Evolutionary conservation across 2,797 vertebrate genomes (phyloP).

Genomic region (Emys orbicularis): DNA sequence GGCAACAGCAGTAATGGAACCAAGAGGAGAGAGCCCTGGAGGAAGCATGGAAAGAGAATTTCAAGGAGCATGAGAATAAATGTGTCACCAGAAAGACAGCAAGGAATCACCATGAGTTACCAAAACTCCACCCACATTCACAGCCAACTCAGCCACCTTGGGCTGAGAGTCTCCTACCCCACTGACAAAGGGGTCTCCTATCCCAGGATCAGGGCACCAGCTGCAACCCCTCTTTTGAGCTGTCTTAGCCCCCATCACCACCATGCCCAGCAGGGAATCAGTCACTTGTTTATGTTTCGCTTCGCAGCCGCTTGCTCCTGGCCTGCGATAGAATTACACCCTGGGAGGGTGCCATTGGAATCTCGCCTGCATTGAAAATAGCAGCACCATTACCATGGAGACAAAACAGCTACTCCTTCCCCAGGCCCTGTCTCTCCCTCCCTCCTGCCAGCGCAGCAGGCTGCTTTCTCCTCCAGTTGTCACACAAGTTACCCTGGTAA

Average conservation of each 20-base stretch:
- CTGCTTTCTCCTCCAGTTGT: not conserved
- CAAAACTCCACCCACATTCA: too few species aligned
- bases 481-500: conserved; percentile 62
- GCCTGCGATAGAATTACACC: conserved; percentile 44
- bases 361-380: conserved; percentile 56
- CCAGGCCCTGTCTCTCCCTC: not conserved
- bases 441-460: not conserved
- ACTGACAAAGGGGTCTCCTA: rapidly evolving
- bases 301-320: conserved; percentile 12
- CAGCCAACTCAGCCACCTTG: not conserved
- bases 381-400: conserved; percentile 73
- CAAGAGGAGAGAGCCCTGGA: not conserved
- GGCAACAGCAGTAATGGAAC: not conserved
- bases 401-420: conserved; percentile 50
- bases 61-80: not conserved
- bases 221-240: rapidly evolving
- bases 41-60: not conserved
- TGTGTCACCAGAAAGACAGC: not conserved
- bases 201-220: rapidly evolving
- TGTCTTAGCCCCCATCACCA: rapidly evolving
- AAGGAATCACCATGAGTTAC: not conserved
- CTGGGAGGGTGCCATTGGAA: conserved; percentile 50
- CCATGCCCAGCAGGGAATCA: not conserved
- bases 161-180: not conserved
- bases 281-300: conserved; percentile 20